Conservation (phyloP, 2,888 invertebrate species). For the Embidobia sp. region DNA sequence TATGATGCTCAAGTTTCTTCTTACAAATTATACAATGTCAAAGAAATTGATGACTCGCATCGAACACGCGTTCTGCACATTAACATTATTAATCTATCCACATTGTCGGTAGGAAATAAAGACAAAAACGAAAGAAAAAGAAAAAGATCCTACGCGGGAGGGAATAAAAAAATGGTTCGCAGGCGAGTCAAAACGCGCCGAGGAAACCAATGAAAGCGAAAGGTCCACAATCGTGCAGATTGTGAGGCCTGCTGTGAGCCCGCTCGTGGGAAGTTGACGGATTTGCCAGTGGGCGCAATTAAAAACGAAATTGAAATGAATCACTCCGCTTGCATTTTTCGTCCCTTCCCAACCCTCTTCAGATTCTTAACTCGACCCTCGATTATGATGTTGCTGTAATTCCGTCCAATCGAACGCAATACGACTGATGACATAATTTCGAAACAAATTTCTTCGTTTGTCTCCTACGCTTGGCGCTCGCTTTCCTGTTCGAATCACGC, state of each 20-base stretch:
- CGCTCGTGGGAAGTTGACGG: constrained; percentile 57
- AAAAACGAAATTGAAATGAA: constrained; percentile 64
- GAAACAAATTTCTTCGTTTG: no score
- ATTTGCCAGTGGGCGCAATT: constrained; percentile 60
- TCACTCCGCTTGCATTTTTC: constrained; percentile 1
- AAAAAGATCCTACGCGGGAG: neutral
- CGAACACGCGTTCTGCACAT: constrained; percentile 28
- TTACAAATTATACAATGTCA: constrained; percentile 21
- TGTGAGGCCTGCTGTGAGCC: constrained; percentile 49
- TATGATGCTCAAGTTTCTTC: neutral
- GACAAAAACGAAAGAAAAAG: constrained; percentile 19
- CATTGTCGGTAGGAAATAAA: constrained; percentile 27
- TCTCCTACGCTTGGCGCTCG: no score
- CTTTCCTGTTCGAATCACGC: no score
- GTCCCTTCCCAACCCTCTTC: no score
- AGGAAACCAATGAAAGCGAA: constrained; percentile 51
- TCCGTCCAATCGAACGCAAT: no score
- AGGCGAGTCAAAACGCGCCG: constrained; percentile 25
- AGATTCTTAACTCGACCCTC: no score
- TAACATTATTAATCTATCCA: constrained; percentile 45
- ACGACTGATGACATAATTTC: no score
- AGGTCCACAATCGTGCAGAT: constrained; percentile 37
- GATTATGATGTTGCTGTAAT: no score
- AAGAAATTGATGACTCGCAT: constrained; percentile 24
- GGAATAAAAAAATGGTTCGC: constrained; percentile 26